A percentile compares a stretch with the other conserved stretches of the same genome.
phyloP scores from a whole-genome alignment of 1,140 invertebrate species.

The Ridgeia piscesae region DNA sequence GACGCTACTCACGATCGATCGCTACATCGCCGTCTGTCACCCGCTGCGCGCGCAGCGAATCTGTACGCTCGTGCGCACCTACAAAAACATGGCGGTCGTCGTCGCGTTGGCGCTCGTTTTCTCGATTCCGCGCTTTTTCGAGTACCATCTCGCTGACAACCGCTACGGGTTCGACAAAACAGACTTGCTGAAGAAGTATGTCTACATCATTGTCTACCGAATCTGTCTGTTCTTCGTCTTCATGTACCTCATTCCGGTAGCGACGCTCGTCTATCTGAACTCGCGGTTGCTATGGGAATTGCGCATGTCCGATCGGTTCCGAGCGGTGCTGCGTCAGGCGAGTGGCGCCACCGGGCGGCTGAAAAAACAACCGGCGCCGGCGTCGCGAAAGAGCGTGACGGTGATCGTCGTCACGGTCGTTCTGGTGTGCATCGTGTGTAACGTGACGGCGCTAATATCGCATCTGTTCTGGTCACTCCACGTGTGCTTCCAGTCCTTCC shows the following conservation, averaged over 20 bases:
- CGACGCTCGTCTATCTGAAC: slow-evolving; percentile 25
- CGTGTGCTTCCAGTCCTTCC: not conserved
- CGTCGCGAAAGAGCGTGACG: slow-evolving; percentile 17
- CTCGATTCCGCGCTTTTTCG: slow-evolving; percentile 29
- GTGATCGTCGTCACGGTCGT: slow-evolving; percentile 26
- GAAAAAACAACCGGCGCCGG: not conserved
- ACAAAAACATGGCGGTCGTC: slow-evolving; percentile 15
- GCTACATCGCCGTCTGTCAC: slow-evolving; percentile 30
- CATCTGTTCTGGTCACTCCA: slow-evolving; percentile 27
- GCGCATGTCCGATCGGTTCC: slow-evolving; percentile 2
- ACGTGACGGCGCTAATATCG: slow-evolving; percentile 25
- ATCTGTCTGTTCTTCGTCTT: slow-evolving; percentile 28
- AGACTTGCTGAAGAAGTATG: slow-evolving; percentile 11
- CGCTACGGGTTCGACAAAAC: slow-evolving; percentile 20
- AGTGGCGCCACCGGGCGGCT: not conserved
- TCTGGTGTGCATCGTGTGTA: slow-evolving; percentile 25
- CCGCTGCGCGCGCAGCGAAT: slow-evolving; percentile 28
- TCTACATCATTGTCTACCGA: slow-evolving; percentile 26
- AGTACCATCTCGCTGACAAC: slow-evolving; percentile 21
- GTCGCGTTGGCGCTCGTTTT: slow-evolving; percentile 12
- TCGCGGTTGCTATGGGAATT: slow-evolving; percentile 18
- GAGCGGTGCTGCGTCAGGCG: not conserved
- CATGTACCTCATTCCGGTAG: slow-evolving; percentile 30
- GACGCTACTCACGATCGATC: slow-evolving; percentile 28
- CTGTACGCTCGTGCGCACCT: slow-evolving; percentile 23